These are phyloP conservation scores for Noctua janthe DNA, from an alignment of 2,888 invertebrate species.

Conservation along the genomic window DNA sequence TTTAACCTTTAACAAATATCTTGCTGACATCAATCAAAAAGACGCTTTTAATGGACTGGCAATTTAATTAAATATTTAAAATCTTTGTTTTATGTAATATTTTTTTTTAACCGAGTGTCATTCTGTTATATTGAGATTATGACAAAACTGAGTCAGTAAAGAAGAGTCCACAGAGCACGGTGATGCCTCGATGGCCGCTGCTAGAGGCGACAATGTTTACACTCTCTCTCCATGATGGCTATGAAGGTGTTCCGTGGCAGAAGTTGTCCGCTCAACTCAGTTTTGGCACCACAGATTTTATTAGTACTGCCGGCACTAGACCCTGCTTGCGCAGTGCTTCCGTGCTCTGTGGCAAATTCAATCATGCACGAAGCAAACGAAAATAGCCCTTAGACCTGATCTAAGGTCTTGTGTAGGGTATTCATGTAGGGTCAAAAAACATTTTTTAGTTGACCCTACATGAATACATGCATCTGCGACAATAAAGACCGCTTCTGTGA, in stretches of 20 bases:
- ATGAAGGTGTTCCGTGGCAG: background rate
- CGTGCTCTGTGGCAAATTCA: background rate
- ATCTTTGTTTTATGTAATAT: background rate
- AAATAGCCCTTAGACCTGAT: background rate
- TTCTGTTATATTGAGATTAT: background rate
- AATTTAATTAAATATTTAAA: background rate
- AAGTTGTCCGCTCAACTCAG: background rate
- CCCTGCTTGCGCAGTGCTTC: background rate
- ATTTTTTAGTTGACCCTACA: background rate
- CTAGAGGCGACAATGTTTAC: background rate
- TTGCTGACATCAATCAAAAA: background rate
- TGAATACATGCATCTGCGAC: background rate
- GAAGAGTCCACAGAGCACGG: background rate
- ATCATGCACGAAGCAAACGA: background rate
- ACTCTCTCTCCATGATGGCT: background rate
- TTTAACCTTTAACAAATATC: background rate
- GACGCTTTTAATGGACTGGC: background rate
- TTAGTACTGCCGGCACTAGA: background rate
- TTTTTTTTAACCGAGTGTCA: background rate
- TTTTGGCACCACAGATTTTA: background rate
- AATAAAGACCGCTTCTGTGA: background rate
- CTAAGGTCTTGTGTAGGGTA: no score
- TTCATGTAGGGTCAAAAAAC: background rate
- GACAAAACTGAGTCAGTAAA: background rate
- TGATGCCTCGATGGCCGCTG: background rate